Base-by-base conservation (phyloP, 2,888 invertebrate genomes). In the Nineta flava region DNA sequence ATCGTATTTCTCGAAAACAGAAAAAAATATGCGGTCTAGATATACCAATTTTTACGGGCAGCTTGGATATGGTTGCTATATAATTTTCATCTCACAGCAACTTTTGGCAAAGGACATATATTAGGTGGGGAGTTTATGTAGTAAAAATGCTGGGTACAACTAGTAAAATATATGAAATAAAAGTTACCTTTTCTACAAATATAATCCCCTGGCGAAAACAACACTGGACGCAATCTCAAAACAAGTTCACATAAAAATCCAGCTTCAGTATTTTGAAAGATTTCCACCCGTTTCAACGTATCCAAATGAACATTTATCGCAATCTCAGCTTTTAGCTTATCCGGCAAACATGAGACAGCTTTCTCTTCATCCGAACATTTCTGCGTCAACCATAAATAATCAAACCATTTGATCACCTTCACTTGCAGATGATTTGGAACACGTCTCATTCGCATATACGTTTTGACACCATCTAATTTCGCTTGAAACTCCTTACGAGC, bases 341-440 rank as follows among this genome's bases (percentile, higher is more conserved):
- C 95, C 70, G 93, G 93, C 63, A 94, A 79, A 73, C 91, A 93
- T 63, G 90, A 88, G 59, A 94, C 92, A 51, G 91, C 91, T 68
- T 85, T 86, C 68, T 96, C 95, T 68, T 97, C 96, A 67, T 96
- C 94, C 19, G 94, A 93, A 65, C 94, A 94, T 73, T 96, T 96
- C 74, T 97, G 95, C 57, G 94, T 94, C 62, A 95, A 81, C 96
- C 97, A 97, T 62, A 96, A 77, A 70, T 97, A 96, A 75, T 97
- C 96, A 72, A 96, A 97, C 96, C 96, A 97, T 70, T 94, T 93
- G 71, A 97, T 96, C 58, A 92, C 96, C 70, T 96, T 94, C 62
- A 93, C 88, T 70, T 97, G 95, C 53, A 97, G 77, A 69, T 92
- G 87, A 60, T 83, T 85, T 40, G 96, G 96, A 56, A 97, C 96